These are phyloP conservation scores for Lutraria lutraria DNA, from an alignment of 2,888 invertebrate species.

Conservation along the genomic window DNA sequence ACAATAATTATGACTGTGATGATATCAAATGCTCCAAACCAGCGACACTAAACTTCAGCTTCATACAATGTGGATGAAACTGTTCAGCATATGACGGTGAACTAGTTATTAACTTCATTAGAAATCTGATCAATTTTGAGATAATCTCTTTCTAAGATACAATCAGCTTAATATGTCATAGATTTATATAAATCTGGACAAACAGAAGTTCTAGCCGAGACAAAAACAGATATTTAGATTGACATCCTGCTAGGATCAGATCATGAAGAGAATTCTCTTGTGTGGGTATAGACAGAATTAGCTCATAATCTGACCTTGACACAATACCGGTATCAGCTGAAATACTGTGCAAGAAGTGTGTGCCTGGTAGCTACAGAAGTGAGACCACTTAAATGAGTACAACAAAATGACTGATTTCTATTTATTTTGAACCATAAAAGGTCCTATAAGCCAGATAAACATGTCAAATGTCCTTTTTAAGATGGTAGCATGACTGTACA, in stretches of 20 bases:
- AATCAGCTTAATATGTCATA: background rate
- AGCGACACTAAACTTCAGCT: no score
- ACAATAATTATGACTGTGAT: no score
- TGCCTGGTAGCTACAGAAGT: no score
- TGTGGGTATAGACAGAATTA: background rate
- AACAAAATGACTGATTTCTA: no score
- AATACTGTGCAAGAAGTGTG: no score
- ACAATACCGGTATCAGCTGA: background rate
- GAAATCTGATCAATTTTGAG: background rate
- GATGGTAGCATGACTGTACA: no score
- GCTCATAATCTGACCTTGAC: background rate
- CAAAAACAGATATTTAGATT: background rate
- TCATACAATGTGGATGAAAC: no score
- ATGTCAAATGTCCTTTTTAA: no score
- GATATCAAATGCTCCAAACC: no score
- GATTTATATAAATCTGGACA: background rate
- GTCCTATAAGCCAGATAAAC: no score
- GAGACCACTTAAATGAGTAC: no score
- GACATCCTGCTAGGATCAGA: background rate
- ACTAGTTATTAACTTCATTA: background rate
- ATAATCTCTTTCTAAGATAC: background rate
- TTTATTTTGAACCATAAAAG: no score
- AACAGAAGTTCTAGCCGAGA: background rate
- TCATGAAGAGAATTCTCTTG: background rate
- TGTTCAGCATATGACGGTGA: background rate